A percentile compares a stretch with the other conserved stretches of the same genome.
Evolutionary conservation across 2,888 invertebrate species (phyloP).

Genomic region (Metopia argyrocephala): DNA sequence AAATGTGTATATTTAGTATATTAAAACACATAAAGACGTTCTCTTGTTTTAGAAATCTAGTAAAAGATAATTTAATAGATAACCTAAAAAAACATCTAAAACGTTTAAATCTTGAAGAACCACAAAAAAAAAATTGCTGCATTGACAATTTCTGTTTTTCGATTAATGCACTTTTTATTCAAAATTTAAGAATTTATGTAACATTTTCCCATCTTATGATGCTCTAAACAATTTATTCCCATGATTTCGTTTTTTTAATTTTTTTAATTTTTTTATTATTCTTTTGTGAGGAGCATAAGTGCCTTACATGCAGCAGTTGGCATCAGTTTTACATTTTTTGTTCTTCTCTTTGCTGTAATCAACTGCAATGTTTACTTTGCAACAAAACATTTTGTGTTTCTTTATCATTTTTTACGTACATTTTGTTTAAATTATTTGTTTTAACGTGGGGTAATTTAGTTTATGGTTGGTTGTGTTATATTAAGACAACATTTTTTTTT

Average conservation of each 20-base stretch:
- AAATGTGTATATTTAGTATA: too few species aligned
- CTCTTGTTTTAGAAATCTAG: too few species aligned
- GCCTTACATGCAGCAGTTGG: conserved; percentile 52
- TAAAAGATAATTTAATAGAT: not conserved
- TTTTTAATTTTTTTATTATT: conserved; percentile 35
- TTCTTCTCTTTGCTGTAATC: conserved; percentile 29
- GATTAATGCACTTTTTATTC: conserved; percentile 31
- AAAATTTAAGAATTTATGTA: conserved; percentile 35
- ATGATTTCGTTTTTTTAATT: conserved; percentile 61
- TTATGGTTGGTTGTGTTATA: conserved; percentile 57
- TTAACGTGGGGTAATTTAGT: conserved; percentile 59
- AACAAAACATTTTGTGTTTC: not conserved
- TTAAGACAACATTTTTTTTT: conserved; percentile 40
- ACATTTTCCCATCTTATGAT: conserved; percentile 30
- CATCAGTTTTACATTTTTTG: conserved; percentile 7
- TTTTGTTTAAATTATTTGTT: conserved; percentile 55
- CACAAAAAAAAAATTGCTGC: conserved; percentile 7
- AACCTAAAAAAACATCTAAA: not conserved
- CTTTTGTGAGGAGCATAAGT: not conserved
- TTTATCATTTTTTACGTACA: not conserved
- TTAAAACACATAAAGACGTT: too few species aligned
- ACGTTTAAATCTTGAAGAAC: not conserved
- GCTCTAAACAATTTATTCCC: conserved; percentile 64
- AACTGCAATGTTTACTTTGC: conserved; percentile 37
- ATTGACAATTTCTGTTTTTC: not conserved